Conservation (phyloP, 2,113 vertebrate genomes). For the Carassius auratus region DNA sequence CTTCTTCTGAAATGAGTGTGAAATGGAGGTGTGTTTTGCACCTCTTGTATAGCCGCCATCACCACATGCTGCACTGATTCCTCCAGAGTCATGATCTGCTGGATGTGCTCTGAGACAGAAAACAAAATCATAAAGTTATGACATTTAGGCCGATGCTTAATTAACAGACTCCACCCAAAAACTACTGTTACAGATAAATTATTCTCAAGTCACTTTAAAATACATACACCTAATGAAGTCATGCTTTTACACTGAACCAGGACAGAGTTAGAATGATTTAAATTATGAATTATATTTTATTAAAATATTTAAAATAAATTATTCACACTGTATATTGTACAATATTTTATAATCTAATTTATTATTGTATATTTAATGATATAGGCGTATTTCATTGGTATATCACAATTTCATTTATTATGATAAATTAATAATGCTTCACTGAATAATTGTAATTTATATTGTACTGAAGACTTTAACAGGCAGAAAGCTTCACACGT, state of each 20-base stretch:
- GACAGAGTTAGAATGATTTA: too few relatives aligned
- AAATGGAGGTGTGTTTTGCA: constrained; percentile 61
- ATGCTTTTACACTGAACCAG: too few relatives aligned
- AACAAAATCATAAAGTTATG: background rate
- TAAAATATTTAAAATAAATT: too few relatives aligned
- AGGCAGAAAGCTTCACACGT: too few relatives aligned
- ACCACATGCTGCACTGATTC: constrained; percentile 92
- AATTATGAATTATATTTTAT: too few relatives aligned
- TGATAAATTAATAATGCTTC: background rate
- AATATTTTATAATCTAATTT: too few relatives aligned
- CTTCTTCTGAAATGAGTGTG: background rate
- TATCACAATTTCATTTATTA: background rate
- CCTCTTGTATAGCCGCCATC: constrained; percentile 94
- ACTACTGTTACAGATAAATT: background rate
- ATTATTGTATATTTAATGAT: too few relatives aligned
- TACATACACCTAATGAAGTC: background rate
- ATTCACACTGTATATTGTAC: too few relatives aligned
- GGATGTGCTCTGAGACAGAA: constrained; percentile 84
- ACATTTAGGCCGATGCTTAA: too few relatives aligned
- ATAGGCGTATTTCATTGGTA: too few relatives aligned
- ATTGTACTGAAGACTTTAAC: too few relatives aligned
- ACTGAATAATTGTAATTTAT: too few relatives aligned
- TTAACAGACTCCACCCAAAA: background rate
- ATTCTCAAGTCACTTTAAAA: background rate
- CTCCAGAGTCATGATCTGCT: constrained; percentile 90